Conservation (phyloP, 2,113 vertebrate genomes). For the Menura novaehollandiae region DNA sequence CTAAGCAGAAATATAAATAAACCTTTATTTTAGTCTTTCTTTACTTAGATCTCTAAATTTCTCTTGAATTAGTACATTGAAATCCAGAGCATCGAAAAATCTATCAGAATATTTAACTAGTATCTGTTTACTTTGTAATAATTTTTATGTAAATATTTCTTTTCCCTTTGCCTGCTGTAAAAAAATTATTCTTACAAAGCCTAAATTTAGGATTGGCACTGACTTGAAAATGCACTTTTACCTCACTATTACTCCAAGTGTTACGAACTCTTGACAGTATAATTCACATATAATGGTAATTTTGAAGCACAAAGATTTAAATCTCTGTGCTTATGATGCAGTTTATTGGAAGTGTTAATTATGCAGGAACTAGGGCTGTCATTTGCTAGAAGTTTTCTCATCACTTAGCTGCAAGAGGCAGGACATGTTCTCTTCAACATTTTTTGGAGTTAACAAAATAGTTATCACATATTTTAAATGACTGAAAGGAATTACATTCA, state of each 20-base stretch:
- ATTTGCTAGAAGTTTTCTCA: neutral
- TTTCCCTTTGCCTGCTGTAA: neutral
- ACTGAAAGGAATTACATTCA: neutral
- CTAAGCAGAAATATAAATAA: neutral
- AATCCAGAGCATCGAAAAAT: neutral
- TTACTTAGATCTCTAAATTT: neutral
- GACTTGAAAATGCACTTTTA: neutral
- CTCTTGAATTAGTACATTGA: neutral
- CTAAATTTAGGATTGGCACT: neutral
- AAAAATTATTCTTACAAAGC: neutral
- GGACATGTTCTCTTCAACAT: neutral
- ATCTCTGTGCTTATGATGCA: neutral
- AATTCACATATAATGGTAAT: neutral
- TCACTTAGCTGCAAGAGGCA: neutral
- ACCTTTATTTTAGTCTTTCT: neutral
- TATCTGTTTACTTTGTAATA: neutral
- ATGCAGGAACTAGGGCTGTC: neutral
- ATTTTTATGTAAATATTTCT: conserved; percentile 12
- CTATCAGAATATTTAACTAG: neutral
- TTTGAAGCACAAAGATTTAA: neutral
- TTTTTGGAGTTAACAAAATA: neutral
- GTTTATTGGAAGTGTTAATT: neutral
- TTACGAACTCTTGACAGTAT: neutral
- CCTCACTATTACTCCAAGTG: neutral
- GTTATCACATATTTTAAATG: neutral